Percentiles rank a stretch among this genome's conserved stretches.
phyloP scores from a whole-genome alignment of 64 coral and sea anemone genomes.

The Catalaphyllia jardinei region DNA sequence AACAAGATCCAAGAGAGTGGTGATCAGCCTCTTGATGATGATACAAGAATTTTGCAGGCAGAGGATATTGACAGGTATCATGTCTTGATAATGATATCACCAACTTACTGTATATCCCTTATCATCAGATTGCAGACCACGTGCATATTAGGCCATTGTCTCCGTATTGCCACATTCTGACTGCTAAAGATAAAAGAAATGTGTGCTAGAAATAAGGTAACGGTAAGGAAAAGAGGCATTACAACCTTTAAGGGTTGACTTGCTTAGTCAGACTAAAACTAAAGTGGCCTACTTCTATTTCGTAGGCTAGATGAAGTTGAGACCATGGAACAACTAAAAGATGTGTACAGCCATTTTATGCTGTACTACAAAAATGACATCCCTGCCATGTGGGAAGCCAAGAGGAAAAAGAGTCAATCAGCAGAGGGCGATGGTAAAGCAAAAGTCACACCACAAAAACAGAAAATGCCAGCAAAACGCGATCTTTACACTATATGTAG shows the following conservation, averaged over 20 bases:
- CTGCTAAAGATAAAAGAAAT: no score
- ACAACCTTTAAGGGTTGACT: no score
- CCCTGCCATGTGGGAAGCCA: constrained; percentile 83
- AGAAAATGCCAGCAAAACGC: constrained; percentile 90
- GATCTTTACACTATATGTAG: constrained; percentile 94
- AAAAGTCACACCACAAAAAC: constrained; percentile 54
- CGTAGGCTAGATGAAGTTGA: constrained; percentile 85
- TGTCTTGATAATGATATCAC: no score
- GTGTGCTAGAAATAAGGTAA: no score
- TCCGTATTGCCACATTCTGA: no score
- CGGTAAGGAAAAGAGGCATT: no score
- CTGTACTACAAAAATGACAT: constrained; percentile 94
- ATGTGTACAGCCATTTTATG: constrained; percentile 98
- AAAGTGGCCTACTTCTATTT: not conserved
- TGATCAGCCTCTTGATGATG: constrained; percentile 76
- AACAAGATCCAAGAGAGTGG: constrained; percentile 72
- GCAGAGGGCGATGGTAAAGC: constrained; percentile 57
- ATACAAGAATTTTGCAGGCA: constrained; percentile 87
- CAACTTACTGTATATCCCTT: no score
- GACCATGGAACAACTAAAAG: constrained; percentile 89
- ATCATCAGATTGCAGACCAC: no score
- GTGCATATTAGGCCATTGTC: no score
- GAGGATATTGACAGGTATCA: constrained; percentile 90
- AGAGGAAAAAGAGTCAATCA: constrained; percentile 53
- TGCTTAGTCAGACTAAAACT: no score